Conservation (phyloP, 2,888 invertebrate species). For the Apamea crenata region DNA sequence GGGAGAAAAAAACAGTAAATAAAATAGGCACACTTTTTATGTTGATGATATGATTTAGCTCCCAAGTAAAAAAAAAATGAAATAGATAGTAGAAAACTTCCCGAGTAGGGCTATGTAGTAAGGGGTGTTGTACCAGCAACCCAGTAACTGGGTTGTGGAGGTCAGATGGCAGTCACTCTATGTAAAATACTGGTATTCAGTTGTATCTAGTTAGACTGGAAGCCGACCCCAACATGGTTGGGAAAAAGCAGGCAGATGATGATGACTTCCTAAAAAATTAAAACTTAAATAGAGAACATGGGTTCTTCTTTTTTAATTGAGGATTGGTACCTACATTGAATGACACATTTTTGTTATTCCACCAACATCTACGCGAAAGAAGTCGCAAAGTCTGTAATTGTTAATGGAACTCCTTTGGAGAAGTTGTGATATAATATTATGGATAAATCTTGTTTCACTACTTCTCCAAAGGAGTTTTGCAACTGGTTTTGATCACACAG, state of each 20-base stretch:
- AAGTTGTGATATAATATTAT: too few species aligned
- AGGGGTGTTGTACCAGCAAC: not conserved
- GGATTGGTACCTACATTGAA: too few species aligned
- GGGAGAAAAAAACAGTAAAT: not conserved
- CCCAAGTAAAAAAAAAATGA: not conserved
- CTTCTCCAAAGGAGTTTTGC: not conserved
- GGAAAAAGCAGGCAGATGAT: not conserved
- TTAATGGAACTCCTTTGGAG: too few species aligned
- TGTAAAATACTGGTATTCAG: not conserved
- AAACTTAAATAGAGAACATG: too few species aligned
- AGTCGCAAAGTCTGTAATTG: too few species aligned
- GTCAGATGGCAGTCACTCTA: not conserved
- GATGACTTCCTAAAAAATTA: not conserved
- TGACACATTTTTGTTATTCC: too few species aligned
- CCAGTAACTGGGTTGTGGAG: not conserved
- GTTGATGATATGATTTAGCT: not conserved
- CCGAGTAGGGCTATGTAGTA: not conserved
- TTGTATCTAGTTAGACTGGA: not conserved
- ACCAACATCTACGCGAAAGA: too few species aligned
- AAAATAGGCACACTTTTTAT: not conserved
- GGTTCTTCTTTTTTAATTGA: too few species aligned
- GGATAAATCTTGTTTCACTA: slow-evolving; percentile 1
- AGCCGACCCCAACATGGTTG: too few species aligned
- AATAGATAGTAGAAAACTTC: not conserved
- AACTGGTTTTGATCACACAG: not conserved